Base-by-base conservation (phyloP, 2,888 invertebrate species). In the Cremastobaeus sp. region DNA sequence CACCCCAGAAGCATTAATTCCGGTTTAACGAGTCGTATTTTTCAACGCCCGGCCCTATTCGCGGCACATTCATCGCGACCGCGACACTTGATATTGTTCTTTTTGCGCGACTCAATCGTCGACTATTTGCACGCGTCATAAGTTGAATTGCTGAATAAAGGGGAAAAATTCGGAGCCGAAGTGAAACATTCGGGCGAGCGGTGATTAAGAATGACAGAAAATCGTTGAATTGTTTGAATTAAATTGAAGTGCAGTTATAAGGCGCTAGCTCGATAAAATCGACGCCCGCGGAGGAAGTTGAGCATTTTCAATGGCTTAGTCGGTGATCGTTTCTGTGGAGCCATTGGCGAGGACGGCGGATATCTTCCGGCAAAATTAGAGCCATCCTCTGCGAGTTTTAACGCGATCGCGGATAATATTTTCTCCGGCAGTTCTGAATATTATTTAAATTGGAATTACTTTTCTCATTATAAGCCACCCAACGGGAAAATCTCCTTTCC, bases 401-500 rank as follows among this genome's bases (percentile, higher is more conserved):
- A 72, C 77, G 74, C 78, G 79, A 82, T 80, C 77, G 78, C 71
- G 80, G 80, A 84, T 84, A 83, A 83, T 86, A 85, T 86, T 86
- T 84, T 84, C 79, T 74, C 77, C 76, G 70, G 70, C 78, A 79
- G 81, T 83, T 83, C 78, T 65, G 78, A 77, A 83, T 85, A 84
- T 86, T 87, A 86, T 86, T 86, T 85, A 86, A 87, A 86, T 86
- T 86, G 85, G 84, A 86, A 86, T 87, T 85, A 85, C 87, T 87
- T 87, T 87, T 87, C 87, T 86, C 87, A 86, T 87, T 86, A 87
- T 84, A 83, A 83, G 77, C 82, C 84, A 84, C 70, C 85, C 85
- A 81, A 83, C 84, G 78, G 79, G 85, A 86, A 87, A 87, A 87
- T 86, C 85, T 85, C 78, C 79, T 79, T 82, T 81, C 79, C 82